Evolutionary conservation across 1,140 invertebrate species (phyloP).

Genomic region (Drosophila watanabei): DNA sequence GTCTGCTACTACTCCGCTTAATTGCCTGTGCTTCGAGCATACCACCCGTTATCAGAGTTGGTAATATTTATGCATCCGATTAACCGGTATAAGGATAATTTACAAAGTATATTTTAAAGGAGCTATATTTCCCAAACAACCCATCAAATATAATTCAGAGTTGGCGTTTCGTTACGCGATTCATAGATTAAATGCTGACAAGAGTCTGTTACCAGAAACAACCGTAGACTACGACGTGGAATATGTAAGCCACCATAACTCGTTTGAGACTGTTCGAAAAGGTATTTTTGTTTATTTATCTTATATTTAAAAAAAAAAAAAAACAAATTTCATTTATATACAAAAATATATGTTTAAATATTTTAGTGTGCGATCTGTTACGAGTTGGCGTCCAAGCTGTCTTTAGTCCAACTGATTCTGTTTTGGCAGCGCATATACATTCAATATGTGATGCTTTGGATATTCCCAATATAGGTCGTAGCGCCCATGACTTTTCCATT

Average conservation of each 20-base stretch:
- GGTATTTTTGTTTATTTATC: slow-evolving; percentile 86
- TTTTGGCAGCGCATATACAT: slow-evolving; percentile 94
- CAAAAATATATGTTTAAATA: not conserved
- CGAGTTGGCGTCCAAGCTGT: slow-evolving; percentile 94
- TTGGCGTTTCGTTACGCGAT: slow-evolving; percentile 97
- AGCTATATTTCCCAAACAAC: slow-evolving; percentile 95
- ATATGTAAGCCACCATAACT: slow-evolving; percentile 93
- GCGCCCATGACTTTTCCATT: slow-evolving; percentile 90
- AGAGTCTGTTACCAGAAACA: slow-evolving; percentile 92
- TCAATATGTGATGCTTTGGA: slow-evolving; percentile 93
- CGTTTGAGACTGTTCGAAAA: slow-evolving; percentile 95
- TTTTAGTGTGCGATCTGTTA: slow-evolving; percentile 93
- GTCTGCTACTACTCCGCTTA: slow-evolving; percentile 12
- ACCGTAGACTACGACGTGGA: slow-evolving; percentile 95
- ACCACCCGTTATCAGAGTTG: slow-evolving; percentile 44
- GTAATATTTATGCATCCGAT: slow-evolving; percentile 10
- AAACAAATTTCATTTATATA: not conserved
- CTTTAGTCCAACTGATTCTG: slow-evolving; percentile 94
- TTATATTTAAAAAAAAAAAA: not conserved
- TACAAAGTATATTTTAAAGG: slow-evolving; percentile 84
- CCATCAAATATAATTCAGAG: slow-evolving; percentile 90
- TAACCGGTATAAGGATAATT: not conserved
- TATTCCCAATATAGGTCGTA: slow-evolving; percentile 78
- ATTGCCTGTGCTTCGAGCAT: slow-evolving; percentile 6
- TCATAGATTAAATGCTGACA: slow-evolving; percentile 95